Evolutionary conservation across 2,888 invertebrate genomes (phyloP).

Genomic region (Hofmannophila pseudospretella): DNA sequence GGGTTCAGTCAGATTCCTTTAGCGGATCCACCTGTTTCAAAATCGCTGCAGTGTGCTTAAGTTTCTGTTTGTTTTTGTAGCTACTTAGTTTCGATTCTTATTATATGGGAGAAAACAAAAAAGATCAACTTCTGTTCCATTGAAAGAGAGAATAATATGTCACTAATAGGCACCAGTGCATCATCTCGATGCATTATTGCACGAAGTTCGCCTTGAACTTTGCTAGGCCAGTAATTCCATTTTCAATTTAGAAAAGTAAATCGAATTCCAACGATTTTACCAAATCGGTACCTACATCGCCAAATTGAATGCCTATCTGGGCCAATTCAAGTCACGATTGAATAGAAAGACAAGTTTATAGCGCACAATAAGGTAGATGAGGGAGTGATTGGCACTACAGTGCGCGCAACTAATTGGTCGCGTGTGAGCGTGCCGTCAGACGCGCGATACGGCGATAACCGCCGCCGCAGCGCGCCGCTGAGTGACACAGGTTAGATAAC

Average conservation of each 20-base stretch:
- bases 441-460: constrained; percentile 41
- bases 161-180: too few species aligned
- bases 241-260: background rate
- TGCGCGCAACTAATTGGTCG: constrained; percentile 63
- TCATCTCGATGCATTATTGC: too few species aligned
- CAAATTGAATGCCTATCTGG: background rate
- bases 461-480: constrained; percentile 34
- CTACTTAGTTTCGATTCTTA: too few species aligned
- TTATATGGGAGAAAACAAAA: too few species aligned
- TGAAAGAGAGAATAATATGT: too few species aligned
- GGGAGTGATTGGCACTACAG: constrained; percentile 29
- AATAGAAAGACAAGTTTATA: background rate
- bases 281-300: too few species aligned
- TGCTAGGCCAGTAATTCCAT: too few species aligned
- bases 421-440: constrained; percentile 87
- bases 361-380: background rate
- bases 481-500: constrained; percentile 59
- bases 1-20: too few species aligned
- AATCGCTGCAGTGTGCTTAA: too few species aligned
- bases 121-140: too few species aligned
- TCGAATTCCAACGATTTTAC: background rate
- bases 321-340: background rate
- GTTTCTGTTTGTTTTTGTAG: background rate
- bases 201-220: too few species aligned
- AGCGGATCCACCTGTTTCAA: too few species aligned